Base-by-base conservation (phyloP, 1,140 invertebrate species). In the Leptoteleia sp. region DNA sequence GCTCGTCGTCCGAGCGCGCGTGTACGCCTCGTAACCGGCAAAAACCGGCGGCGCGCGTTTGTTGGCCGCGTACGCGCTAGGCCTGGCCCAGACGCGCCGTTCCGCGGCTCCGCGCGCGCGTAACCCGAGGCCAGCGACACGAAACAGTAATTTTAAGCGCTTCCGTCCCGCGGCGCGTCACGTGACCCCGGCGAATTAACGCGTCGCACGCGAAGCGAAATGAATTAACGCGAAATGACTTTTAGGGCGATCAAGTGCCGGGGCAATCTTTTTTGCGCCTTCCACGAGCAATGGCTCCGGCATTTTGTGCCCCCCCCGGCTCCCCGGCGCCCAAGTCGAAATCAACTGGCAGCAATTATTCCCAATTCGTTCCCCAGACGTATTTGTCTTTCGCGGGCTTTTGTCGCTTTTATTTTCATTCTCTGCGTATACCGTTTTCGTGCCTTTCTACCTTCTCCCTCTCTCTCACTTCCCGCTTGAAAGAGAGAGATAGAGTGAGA, bases 61-160 rank as follows among this genome's bases (percentile, higher is more conserved):
- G 54, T 8, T n/a, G 61, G 35, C 9, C 5, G 19, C 19, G 19
- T n/a, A 22, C 2, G 19, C 19, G 5, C 19, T 5, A 5, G n/a
- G n/a, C n/a, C 19, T 22, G 19, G 2, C 5, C 2, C 19, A 3
- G 2, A 22, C 19, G 19, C 5, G 19, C 19, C 19, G 19, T 2
- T 22, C 27, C 54, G 45, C 37, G 1, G 4, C 17, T 22, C 38
- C 38, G 19, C 15, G 31, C 27, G 37, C 22, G 57, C 15, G 38
- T 64, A 70, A 62, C 77, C 54, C 73, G 81, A 77, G 80, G 76
- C 78, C 72, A 64, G 76, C 52, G 83, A 84, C 84, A 85, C 84
- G 82, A 81, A 85, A 84, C 82, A 79, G 84, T 83, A 85, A 87
- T 85, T 87, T 87, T 84, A 85, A n/a, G n/a, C n/a, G 84, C 84